Base-by-base conservation (phyloP, 2,113 vertebrate species). In the Corythornis cristatus region DNA sequence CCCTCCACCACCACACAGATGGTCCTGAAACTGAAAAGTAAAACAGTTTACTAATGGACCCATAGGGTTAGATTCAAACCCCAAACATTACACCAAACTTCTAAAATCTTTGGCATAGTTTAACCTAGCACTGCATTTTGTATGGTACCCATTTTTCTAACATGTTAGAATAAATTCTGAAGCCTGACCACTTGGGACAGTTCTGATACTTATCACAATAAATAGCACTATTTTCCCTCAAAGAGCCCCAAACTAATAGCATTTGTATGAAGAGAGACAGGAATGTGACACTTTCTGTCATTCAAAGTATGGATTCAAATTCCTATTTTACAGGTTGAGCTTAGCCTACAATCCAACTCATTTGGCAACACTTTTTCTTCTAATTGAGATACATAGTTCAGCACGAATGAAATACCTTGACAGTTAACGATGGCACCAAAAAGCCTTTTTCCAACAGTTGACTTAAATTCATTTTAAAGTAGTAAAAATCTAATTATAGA, bases 1-100 rank as follows among this genome's bases (percentile, higher is more conserved):
- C 50, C n/a, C 83, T 90, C 90, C 71, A 76, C 64, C 84, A 91
- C 71, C 92, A 94, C 75, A 94, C 82, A 93, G 82, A 93, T 70
- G 51, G 82, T 23, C 64, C 46, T 87, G 56, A 79, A 92, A 68
- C 40, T 26, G 67, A 70, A 89, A 94, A 94, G 84, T 70, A 91
- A 93, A 92, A 48, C 42, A 74, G 56, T 87, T 73, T 87, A 74
- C 71, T 82, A 85, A 76, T 57, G 91, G 91, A 94, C 78, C 50
- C 87, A 89, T 42, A 85, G 62, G 64, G 86, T 79, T 92, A 88
- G 83, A 90, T 92, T 79, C 33, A 92, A 93, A 70, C 50, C 71
- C 62, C 77, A 94, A 87, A 84, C 45, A 72, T 92, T 90, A 89
- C 74, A 94, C 42, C 65, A 73, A 80, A 94, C 56, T 37, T 82